Percentiles rank a stretch among this genome's conserved stretches.
Evolutionary conservation across 2,888 invertebrate species (phyloP).

Genomic region (Petrolisthes manimaculis): DNA sequence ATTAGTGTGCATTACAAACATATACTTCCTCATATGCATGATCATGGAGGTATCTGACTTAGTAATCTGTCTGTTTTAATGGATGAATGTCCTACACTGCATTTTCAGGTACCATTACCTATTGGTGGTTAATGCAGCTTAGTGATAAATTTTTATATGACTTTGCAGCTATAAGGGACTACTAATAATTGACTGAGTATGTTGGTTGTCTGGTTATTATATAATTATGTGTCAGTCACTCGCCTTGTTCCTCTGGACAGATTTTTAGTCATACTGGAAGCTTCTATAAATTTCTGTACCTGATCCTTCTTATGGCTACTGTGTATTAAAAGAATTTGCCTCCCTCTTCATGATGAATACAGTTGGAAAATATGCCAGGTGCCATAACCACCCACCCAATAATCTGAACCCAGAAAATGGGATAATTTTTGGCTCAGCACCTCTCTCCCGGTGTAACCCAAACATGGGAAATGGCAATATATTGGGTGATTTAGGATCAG

Average conservation of each 20-base stretch:
- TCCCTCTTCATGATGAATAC: neutral
- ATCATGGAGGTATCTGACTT: neutral
- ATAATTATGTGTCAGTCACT: slow-evolving; percentile 34
- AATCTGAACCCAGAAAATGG: no score
- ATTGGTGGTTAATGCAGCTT: slow-evolving; percentile 19
- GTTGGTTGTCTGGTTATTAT: slow-evolving; percentile 19
- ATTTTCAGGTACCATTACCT: slow-evolving; percentile 21
- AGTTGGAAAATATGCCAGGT: neutral
- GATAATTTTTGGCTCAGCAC: no score
- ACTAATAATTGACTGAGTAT: neutral
- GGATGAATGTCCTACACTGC: slow-evolving; percentile 2
- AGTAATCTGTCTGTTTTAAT: neutral
- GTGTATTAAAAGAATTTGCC: slow-evolving; percentile 32
- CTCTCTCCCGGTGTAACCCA: no score
- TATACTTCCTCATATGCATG: slow-evolving; percentile 13
- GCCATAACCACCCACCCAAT: neutral
- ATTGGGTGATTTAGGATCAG: no score
- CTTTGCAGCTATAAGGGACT: slow-evolving; percentile 4
- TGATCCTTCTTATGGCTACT: slow-evolving; percentile 36
- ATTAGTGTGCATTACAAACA: slow-evolving; percentile 27
- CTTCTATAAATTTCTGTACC: slow-evolving; percentile 52
- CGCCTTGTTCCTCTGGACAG: slow-evolving; percentile 53
- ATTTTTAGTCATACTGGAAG: slow-evolving; percentile 21
- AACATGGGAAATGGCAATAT: no score
- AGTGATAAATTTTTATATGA: slow-evolving; percentile 31